phyloP scores from a whole-genome alignment of 2,888 invertebrate genomes.

The Sminthurinus aureus region DNA sequence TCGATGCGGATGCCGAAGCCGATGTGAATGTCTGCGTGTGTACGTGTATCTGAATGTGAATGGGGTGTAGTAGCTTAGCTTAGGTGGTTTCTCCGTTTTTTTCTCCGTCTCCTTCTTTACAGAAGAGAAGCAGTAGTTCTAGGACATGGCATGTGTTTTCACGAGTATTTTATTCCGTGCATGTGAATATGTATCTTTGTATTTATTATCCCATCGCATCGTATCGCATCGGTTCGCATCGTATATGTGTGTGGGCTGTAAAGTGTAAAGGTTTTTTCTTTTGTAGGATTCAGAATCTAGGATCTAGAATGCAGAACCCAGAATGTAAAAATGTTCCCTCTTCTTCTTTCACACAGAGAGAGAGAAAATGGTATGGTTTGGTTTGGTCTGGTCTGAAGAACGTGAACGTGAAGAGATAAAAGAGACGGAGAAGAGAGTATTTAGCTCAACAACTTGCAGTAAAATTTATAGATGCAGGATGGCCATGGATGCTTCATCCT shows the following conservation, averaged over 20 bases:
- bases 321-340: too few relatives aligned
- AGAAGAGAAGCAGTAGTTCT: neutral
- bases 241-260: too few relatives aligned
- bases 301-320: too few relatives aligned
- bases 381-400: neutral
- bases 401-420: neutral
- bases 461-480: neutral
- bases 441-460: neutral
- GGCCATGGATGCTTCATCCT: too few relatives aligned
- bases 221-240: too few relatives aligned
- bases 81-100: neutral
- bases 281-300: too few relatives aligned
- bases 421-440: neutral
- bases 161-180: neutral
- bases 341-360: too few relatives aligned
- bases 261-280: too few relatives aligned
- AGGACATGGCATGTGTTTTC: neutral
- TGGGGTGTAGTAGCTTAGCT: neutral
- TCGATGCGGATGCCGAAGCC: neutral
- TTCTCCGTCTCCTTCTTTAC: neutral
- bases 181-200: neutral
- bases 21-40: neutral
- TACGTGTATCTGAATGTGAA: neutral
- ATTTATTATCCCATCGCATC: too few relatives aligned
- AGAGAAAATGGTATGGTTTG: slow-evolving; percentile 9